A percentile compares a stretch with the other conserved stretches of the same genome.
Conservation (phyloP, 2,888 invertebrate genomes). For the Drosophila antonietae region DNA sequence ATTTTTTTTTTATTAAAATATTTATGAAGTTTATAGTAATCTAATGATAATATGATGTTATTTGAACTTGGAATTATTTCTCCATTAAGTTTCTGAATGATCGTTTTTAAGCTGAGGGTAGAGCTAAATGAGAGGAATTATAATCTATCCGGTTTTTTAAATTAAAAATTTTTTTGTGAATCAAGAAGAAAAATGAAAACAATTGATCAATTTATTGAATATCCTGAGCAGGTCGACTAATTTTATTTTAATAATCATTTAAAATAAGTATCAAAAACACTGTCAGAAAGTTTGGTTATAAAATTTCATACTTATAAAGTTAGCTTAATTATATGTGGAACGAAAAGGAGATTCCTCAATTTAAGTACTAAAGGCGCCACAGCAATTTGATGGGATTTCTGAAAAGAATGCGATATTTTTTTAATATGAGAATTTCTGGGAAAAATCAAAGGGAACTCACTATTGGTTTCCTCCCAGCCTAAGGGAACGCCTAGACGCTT, state of each 20-base stretch:
- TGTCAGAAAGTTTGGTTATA: background rate
- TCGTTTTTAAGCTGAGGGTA: too few species aligned
- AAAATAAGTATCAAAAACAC: background rate
- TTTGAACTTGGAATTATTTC: background rate
- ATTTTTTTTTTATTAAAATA: background rate
- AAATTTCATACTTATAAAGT: background rate
- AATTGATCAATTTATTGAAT: background rate
- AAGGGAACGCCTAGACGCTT: constrained; percentile 87
- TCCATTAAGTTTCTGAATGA: too few species aligned
- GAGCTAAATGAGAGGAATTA: too few species aligned
- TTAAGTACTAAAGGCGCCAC: constrained; percentile 65
- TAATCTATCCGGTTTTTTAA: too few species aligned
- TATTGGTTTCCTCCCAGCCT: constrained; percentile 86
- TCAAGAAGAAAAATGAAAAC: background rate
- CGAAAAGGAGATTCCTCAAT: background rate
- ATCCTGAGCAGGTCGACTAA: background rate
- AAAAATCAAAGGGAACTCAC: constrained; percentile 58
- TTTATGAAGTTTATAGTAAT: background rate
- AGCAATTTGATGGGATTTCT: constrained; percentile 73
- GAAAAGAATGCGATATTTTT: constrained; percentile 25
- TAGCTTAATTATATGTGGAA: background rate
- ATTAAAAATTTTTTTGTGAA: background rate
- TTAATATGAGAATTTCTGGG: background rate
- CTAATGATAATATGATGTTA: background rate
- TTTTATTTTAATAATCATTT: background rate